Conservation (phyloP, 2,113 vertebrate species). For the Platichthys flesus region DNA sequence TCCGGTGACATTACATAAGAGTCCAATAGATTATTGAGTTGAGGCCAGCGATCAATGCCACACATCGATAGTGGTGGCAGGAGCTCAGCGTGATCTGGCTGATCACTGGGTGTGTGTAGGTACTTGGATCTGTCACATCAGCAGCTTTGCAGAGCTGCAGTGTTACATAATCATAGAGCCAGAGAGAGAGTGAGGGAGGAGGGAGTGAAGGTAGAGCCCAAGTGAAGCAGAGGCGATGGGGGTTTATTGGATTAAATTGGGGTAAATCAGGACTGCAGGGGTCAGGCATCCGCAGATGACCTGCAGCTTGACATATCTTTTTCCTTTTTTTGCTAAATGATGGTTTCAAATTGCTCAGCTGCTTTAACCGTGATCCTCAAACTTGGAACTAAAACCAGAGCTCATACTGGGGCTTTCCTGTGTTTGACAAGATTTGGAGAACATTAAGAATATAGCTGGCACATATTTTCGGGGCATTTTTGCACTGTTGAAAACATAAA, state of each 20-base stretch:
- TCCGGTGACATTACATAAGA: constrained; percentile 3
- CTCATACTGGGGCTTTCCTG: neutral
- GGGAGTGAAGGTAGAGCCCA: constrained; percentile 12
- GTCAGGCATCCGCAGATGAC: constrained; percentile 18
- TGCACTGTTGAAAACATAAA: constrained; percentile 52
- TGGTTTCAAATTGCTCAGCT: constrained; percentile 10
- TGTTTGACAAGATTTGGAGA: constrained; percentile 33
- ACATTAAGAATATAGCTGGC: constrained; percentile 31
- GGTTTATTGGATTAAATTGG: constrained; percentile 6
- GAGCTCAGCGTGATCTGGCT: neutral
- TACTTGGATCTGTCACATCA: constrained; percentile 75
- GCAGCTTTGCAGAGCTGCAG: constrained; percentile 81
- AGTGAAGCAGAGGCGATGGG: neutral
- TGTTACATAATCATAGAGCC: constrained; percentile 72
- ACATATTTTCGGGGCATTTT: constrained; percentile 41
- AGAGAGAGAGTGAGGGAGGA: constrained; percentile 3
- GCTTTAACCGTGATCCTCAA: constrained; percentile 7
- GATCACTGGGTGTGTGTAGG: constrained; percentile 42
- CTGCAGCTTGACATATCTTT: neutral
- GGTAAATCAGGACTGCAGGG: constrained; percentile 27
- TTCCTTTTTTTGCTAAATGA: neutral
- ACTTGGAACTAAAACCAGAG: constrained; percentile 20
- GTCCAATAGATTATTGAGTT: constrained; percentile 4
- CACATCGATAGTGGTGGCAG: constrained; percentile 46
- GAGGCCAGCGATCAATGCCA: constrained; percentile 26